phyloP scores from a whole-genome alignment of 2,888 invertebrate genomes.

The Proisotoma minuta region DNA sequence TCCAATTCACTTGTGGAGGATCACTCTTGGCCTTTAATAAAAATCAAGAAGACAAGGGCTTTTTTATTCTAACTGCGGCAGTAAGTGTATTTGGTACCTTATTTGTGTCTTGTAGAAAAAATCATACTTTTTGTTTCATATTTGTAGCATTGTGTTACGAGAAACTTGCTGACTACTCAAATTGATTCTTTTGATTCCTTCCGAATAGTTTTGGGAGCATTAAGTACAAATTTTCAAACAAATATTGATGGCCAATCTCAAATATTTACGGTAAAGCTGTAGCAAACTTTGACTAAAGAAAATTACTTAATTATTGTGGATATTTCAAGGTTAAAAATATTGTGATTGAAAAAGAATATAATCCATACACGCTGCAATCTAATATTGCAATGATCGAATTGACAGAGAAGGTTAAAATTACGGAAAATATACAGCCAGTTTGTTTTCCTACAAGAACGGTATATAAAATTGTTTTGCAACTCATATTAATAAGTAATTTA shows the following conservation, averaged over 20 bases:
- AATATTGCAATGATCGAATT: constrained; percentile 38
- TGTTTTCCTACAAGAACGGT: constrained; percentile 36
- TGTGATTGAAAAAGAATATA: constrained; percentile 33
- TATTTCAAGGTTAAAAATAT: constrained; percentile 28
- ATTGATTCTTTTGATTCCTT: constrained; percentile 21
- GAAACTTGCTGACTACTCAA: constrained; percentile 25
- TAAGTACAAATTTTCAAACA: constrained; percentile 31
- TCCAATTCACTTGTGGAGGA: constrained; percentile 33
- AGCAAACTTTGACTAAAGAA: background rate
- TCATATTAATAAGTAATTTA: background rate
- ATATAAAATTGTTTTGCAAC: background rate
- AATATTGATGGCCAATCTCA: constrained; percentile 34
- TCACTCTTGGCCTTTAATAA: no score
- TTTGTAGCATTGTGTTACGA: constrained; percentile 34
- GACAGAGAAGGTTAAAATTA: constrained; percentile 23
- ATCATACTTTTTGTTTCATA: background rate
- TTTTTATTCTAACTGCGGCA: constrained; percentile 31
- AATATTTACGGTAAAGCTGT: constrained; percentile 21
- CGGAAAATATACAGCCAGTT: constrained; percentile 35
- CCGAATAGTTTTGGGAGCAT: constrained; percentile 31
- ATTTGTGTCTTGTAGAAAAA: no score
- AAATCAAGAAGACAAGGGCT: constrained; percentile 37
- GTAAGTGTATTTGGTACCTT: background rate
- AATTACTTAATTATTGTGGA: background rate
- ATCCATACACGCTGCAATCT: constrained; percentile 31